These are phyloP conservation scores for Mus pahari DNA, from an alignment of 2,113 vertebrate species.

Conservation along the genomic window DNA sequence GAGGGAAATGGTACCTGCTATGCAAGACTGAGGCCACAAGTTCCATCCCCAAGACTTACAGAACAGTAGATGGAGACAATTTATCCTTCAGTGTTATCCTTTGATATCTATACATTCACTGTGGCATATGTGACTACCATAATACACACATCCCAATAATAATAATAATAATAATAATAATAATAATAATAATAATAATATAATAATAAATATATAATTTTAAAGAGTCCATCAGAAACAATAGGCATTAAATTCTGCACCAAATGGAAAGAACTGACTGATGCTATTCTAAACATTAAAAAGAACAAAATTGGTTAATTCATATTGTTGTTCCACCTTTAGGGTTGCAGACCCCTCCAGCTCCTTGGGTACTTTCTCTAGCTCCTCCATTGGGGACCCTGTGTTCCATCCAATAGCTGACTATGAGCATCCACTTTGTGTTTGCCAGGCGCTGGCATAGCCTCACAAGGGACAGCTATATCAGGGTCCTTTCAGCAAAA, in stretches of 20 bases:
- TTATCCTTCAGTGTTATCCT: neutral
- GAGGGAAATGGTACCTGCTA: neutral
- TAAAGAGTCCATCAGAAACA: neutral
- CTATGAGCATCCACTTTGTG: too few relatives aligned
- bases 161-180: neutral
- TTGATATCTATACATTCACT: neutral
- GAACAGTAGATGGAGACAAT: neutral
- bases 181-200: neutral
- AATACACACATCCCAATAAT: neutral
- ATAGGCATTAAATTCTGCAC: neutral
- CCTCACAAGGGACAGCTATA: too few relatives aligned
- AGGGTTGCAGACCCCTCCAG: too few relatives aligned
- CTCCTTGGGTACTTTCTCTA: too few relatives aligned
- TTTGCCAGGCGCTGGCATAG: too few relatives aligned
- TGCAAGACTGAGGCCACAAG: neutral
- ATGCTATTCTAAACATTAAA: neutral
- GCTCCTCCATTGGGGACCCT: too few relatives aligned
- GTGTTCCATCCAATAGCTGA: too few relatives aligned
- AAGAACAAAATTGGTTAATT: too few relatives aligned
- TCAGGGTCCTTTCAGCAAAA: too few relatives aligned
- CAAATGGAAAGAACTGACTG: constrained; percentile 22
- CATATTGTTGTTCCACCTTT: too few relatives aligned
- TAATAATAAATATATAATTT: neutral
- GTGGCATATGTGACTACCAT: neutral
- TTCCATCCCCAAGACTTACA: neutral